Percentiles rank a stretch among this genome's conserved stretches.
These are phyloP conservation scores for Phylloscopus trochilus DNA, from an alignment of 2,113 vertebrate species.

Conservation along the genomic window DNA sequence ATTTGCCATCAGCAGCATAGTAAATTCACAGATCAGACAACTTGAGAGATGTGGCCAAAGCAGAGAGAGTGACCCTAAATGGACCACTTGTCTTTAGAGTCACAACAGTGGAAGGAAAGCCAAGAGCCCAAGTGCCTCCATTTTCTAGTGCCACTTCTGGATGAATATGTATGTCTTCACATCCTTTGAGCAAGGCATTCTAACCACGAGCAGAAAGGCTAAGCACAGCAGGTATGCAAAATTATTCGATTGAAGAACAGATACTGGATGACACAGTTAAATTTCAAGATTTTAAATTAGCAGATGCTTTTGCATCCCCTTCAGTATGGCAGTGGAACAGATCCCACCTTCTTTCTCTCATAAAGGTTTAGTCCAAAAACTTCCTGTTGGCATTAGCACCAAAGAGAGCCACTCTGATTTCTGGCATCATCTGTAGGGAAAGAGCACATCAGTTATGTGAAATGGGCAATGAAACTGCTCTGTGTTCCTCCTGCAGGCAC, in stretches of 20 bases:
- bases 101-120: slow-evolving; percentile 24
- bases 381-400: slow-evolving; percentile 92
- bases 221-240: slow-evolving; percentile 50
- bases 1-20: neutral
- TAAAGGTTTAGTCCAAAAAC: slow-evolving; percentile 85
- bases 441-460: neutral
- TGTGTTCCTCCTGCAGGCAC: neutral
- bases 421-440: slow-evolving; percentile 92
- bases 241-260: slow-evolving; percentile 46
- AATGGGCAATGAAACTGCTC: neutral
- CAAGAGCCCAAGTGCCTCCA: neutral
- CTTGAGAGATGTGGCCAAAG: slow-evolving; percentile 23
- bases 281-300: slow-evolving; percentile 45
- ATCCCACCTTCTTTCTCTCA: slow-evolving; percentile 37
- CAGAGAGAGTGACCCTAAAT: neutral
- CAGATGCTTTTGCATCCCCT: slow-evolving; percentile 60
- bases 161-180: slow-evolving; percentile 8
- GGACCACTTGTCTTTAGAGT: neutral
- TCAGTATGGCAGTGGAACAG: slow-evolving; percentile 40
- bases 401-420: slow-evolving; percentile 88
- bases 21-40: slow-evolving; percentile 43
- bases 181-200: slow-evolving; percentile 1
- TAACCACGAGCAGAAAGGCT: slow-evolving; percentile 43
- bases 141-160: neutral
- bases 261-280: slow-evolving; percentile 34